Evolutionary conservation across 2,888 invertebrate species (phyloP).

Genomic region (Amorpha juglandis): DNA sequence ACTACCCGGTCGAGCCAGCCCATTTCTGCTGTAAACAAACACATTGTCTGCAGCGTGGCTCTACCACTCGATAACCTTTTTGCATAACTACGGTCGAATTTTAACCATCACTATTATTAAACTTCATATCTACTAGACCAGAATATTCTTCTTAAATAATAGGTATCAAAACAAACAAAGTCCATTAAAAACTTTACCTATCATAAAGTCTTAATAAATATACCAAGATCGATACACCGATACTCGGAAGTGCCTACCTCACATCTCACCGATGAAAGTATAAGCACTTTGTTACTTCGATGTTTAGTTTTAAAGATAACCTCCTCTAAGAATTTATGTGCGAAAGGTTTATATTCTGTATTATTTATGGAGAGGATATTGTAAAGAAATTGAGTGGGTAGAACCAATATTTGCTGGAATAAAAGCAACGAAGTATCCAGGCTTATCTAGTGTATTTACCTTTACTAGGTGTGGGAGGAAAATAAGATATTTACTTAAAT

Average conservation of each 20-base stretch:
- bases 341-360: not conserved
- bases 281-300: not conserved
- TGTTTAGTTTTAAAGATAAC: not conserved
- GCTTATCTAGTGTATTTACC: no score
- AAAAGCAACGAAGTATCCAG: not conserved
- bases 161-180: not conserved
- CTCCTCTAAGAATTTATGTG: conserved; percentile 1
- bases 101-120: no score
- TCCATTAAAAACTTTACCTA: not conserved
- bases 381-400: not conserved
- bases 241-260: not conserved
- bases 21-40: no score
- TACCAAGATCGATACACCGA: not conserved
- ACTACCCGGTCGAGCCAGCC: no score
- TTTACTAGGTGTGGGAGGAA: no score
- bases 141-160: no score
- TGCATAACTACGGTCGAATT: no score
- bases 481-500: no score
- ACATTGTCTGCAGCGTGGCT: no score
- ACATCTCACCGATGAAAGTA: not conserved
- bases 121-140: no score
- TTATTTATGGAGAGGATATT: not conserved
- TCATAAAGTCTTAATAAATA: conserved; percentile 1
- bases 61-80: no score
- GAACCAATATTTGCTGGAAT: not conserved